Conservation (phyloP, 2,888 invertebrate species). For the Boloria euphrosyne region DNA sequence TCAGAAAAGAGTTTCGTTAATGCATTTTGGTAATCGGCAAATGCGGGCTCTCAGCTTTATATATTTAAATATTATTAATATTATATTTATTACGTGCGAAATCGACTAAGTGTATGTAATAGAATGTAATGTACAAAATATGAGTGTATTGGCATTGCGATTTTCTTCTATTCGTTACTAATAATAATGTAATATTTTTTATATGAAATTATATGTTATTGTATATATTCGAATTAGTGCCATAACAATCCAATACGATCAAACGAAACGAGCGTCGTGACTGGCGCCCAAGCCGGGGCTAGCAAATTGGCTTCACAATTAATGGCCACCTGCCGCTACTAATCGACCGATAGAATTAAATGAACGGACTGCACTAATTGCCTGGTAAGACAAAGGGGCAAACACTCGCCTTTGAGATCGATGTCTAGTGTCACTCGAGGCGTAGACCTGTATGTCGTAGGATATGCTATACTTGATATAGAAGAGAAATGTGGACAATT, state of each 20-base stretch:
- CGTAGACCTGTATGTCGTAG: conserved; percentile 59
- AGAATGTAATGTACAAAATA: too few species aligned
- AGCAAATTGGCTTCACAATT: conserved; percentile 76
- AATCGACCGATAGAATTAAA: conserved; percentile 82
- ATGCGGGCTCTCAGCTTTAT: conserved; percentile 34
- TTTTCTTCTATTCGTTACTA: too few species aligned
- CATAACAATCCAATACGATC: conserved; percentile 28
- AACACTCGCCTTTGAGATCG: conserved; percentile 78
- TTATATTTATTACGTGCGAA: not conserved
- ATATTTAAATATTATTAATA: not conserved
- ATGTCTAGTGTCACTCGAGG: conserved; percentile 78
- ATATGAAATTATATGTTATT: not conserved
- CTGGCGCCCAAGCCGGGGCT: conserved; percentile 59
- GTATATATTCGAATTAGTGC: conserved; percentile 6
- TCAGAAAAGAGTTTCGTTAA: conserved; percentile 39
- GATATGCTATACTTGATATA: conserved; percentile 54
- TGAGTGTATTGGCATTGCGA: too few species aligned
- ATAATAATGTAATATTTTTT: too few species aligned
- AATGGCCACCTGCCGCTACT: conserved; percentile 75
- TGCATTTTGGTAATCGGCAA: conserved; percentile 37
- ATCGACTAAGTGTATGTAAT: not conserved
- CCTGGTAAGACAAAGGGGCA: conserved; percentile 80
- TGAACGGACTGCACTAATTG: conserved; percentile 81
- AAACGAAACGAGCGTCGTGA: conserved; percentile 23
- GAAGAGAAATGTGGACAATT: conserved; percentile 43